A percentile compares a stretch with the other conserved stretches of the same genome.
phyloP scores from a whole-genome alignment of 2,113 vertebrate species.

The Numenius arquata region DNA sequence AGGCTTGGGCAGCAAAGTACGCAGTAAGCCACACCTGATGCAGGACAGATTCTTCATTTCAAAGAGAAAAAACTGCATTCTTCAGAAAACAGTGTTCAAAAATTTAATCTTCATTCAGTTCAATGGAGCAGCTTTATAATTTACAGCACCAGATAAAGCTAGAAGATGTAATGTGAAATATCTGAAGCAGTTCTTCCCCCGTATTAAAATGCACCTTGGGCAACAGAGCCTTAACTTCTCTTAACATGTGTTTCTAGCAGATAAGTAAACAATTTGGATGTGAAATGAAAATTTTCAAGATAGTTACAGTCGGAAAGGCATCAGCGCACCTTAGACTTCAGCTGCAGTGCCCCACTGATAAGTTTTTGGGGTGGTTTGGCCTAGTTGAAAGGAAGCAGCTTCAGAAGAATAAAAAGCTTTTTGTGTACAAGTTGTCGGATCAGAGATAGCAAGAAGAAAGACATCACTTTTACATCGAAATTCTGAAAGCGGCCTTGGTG shows the following conservation, averaged over 20 bases:
- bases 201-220: constrained; percentile 88
- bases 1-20: neutral
- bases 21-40: neutral
- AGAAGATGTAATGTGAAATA: constrained; percentile 80
- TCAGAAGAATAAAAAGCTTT: neutral
- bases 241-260: constrained; percentile 83
- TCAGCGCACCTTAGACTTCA: neutral
- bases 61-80: constrained; percentile 63
- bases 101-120: constrained; percentile 78
- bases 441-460: constrained; percentile 21
- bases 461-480: neutral
- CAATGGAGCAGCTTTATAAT: constrained; percentile 83
- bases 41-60: neutral
- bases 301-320: neutral
- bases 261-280: constrained; percentile 91
- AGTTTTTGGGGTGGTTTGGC: neutral
- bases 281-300: constrained; percentile 79
- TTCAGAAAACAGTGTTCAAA: constrained; percentile 70
- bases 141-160: constrained; percentile 81
- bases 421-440: constrained; percentile 11
- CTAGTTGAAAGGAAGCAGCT: constrained; percentile 8
- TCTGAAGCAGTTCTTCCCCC: constrained; percentile 63
- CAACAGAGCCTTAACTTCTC: constrained; percentile 83
- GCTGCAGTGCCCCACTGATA: constrained; percentile 18
- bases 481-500: neutral